phyloP scores from a whole-genome alignment of 2,113 vertebrate genomes.

The Calyptomena viridis region DNA sequence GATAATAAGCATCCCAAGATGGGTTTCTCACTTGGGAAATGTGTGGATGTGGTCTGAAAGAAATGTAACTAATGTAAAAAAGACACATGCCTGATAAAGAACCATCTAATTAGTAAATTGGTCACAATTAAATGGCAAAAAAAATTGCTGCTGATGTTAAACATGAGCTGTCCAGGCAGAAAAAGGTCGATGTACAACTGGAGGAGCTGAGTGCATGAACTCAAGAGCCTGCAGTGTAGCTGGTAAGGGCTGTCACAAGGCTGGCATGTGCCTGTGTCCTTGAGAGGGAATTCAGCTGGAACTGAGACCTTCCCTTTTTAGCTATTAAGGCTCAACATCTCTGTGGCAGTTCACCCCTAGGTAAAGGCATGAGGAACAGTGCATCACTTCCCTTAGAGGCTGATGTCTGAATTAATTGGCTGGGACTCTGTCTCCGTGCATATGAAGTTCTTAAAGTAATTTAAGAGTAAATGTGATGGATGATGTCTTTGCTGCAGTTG shows the following conservation, averaged over 20 bases:
- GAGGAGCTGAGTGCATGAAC: background rate
- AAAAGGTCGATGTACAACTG: background rate
- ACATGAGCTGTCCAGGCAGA: background rate
- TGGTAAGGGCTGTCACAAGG: background rate
- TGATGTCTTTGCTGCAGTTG: background rate
- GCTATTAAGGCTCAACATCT: background rate
- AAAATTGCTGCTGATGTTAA: background rate
- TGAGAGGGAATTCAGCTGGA: background rate
- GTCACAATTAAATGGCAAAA: background rate
- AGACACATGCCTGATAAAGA: background rate
- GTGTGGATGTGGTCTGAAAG: background rate
- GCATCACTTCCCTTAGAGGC: background rate
- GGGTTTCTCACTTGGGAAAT: background rate
- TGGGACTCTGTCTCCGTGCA: background rate
- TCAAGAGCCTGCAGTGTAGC: background rate
- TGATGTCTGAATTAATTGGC: background rate
- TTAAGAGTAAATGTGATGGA: background rate
- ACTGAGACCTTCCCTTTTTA: background rate
- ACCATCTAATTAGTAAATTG: background rate
- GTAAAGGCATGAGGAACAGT: background rate
- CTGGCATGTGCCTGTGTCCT: background rate
- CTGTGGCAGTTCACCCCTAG: background rate
- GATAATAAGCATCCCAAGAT: background rate
- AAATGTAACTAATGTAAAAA: background rate
- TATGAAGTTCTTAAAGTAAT: background rate